Conservation (phyloP, 2,113 vertebrate genomes). For the Macaca fascicularis region T2T-MFA8v1.1 NC_088388.1:75417001-75417500, state of each 20-base stretch:
- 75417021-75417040: background rate
- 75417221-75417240: background rate
- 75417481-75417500: slow-evolving; percentile 26
- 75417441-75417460: slow-evolving; percentile 46
- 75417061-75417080: background rate
- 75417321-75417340: slow-evolving; percentile 23
- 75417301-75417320: slow-evolving; percentile 60
- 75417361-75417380: slow-evolving; percentile 18
- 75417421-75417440: slow-evolving; percentile 39
- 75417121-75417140: slow-evolving; percentile 9
- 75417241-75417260: slow-evolving; percentile 22
- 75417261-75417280: background rate
- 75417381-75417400: slow-evolving; percentile 44
- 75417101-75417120: slow-evolving; percentile 10
- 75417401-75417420: slow-evolving; percentile 27
- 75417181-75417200: slow-evolving; percentile 37
- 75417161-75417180: background rate
- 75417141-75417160: background rate
- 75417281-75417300: background rate
- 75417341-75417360: slow-evolving; percentile 40
- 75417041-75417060: slow-evolving; percentile 30
- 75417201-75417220: background rate
- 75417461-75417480: slow-evolving; percentile 38
- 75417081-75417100: background rate
- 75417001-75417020: slow-evolving; percentile 46